Percentiles rank a stretch among this genome's conserved stretches.
phyloP scores from a whole-genome alignment of 2,797 vertebrate genomes.

The Calcarius lapponicus region DNA sequence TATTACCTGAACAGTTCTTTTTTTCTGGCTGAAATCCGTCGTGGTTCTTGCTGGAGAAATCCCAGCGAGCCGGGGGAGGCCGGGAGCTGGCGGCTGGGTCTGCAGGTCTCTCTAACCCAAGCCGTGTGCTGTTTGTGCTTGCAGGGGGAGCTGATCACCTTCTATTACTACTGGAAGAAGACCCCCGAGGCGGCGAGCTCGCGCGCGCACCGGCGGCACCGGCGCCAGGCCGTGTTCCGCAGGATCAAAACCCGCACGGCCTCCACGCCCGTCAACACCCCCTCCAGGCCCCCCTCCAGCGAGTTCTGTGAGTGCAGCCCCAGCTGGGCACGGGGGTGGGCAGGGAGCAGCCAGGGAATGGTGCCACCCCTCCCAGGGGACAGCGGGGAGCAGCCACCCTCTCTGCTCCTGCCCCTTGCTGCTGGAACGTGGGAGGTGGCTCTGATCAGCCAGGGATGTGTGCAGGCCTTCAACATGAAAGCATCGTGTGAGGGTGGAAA shows the following conservation, averaged over 20 bases:
- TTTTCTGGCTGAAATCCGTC: background rate
- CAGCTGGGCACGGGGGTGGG: background rate
- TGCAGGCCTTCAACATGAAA: background rate
- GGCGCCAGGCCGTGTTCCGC: conserved; percentile 96
- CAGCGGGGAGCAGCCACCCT: background rate
- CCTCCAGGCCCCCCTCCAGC: conserved; percentile 95
- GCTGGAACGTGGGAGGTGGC: background rate
- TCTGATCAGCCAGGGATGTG: conserved; percentile 16
- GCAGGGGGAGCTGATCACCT: conserved; percentile 97
- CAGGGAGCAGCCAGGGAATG: background rate
- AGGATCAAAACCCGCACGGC: conserved; percentile 98
- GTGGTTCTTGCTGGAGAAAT: background rate
- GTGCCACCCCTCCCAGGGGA: background rate
- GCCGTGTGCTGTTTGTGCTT: background rate
- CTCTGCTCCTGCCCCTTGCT: background rate
- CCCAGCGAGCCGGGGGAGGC: background rate
- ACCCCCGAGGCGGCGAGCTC: conserved; percentile 97
- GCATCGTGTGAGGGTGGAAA: background rate
- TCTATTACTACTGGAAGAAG: conserved; percentile 99
- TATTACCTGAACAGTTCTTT: background rate
- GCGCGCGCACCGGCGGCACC: conserved; percentile 94
- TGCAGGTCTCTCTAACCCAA: background rate
- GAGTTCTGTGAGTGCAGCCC: conserved; percentile 91
- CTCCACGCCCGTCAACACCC: conserved; percentile 95
- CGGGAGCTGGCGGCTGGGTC: background rate